These are phyloP conservation scores for Cryptus viduatorius DNA, from an alignment of 2,888 invertebrate species.

Conservation along the genomic window DNA sequence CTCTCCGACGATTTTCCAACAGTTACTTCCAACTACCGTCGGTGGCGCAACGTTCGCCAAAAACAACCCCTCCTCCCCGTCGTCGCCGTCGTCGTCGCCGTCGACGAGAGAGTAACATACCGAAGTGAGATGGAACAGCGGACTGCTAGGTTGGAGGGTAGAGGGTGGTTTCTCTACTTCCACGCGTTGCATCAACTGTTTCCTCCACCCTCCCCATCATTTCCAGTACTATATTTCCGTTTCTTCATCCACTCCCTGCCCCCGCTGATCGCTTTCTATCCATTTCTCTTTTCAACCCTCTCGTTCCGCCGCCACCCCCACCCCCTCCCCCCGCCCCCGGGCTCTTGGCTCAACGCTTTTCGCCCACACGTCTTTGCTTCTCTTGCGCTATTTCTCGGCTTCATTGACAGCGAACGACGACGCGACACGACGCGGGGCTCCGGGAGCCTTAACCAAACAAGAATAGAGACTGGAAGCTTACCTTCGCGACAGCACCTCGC, in stretches of 20 bases:
- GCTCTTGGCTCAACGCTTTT: neutral
- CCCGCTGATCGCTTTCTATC: neutral
- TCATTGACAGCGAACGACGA: conserved; percentile 23
- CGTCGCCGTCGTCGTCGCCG: conserved; percentile 22
- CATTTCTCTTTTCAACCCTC: neutral
- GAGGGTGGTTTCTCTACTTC: conserved; percentile 43
- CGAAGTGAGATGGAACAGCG: conserved; percentile 37
- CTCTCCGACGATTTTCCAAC: conserved; percentile 61
- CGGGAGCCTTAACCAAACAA: conserved; percentile 15
- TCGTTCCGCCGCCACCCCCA: too few relatives aligned
- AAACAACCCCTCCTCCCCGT: conserved; percentile 75
- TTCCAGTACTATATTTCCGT: neutral
- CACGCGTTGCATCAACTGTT: conserved; percentile 59
- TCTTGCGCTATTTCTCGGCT: conserved; percentile 35
- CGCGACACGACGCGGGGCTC: neutral
- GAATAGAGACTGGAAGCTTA: conserved; percentile 5
- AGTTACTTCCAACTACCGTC: conserved; percentile 67
- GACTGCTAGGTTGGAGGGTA: conserved; percentile 52
- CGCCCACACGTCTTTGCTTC: neutral
- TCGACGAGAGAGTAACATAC: conserved; percentile 40
- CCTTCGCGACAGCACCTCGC: conserved; percentile 30
- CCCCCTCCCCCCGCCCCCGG: neutral
- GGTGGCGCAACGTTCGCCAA: conserved; percentile 77
- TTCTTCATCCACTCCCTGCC: neutral
- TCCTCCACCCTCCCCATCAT: conserved; percentile 14